Conservation (phyloP, 2,113 vertebrate species). For the Hoplias malabaricus region DNA sequence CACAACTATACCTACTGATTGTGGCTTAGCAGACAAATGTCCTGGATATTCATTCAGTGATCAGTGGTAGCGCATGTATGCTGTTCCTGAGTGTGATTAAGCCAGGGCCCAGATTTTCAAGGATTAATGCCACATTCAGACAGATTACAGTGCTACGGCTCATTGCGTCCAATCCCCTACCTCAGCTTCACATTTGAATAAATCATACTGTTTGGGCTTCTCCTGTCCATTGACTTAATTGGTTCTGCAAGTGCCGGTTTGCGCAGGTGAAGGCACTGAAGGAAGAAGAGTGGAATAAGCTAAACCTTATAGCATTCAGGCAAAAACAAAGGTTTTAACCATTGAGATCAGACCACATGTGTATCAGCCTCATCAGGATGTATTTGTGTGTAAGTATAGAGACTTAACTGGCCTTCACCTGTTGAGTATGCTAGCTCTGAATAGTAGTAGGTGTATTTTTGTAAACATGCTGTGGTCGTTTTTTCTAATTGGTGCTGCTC, state of each 20-base stretch:
- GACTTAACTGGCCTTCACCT: background rate
- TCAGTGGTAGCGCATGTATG: slow-evolving; percentile 6
- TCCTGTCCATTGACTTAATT: slow-evolving; percentile 21
- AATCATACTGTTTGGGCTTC: background rate
- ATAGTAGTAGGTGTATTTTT: background rate
- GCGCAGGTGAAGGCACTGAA: background rate
- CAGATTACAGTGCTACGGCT: slow-evolving; percentile 24
- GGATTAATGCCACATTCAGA: slow-evolving; percentile 38
- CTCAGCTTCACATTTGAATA: background rate
- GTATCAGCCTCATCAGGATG: background rate
- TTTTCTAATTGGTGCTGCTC: slow-evolving; percentile 17
- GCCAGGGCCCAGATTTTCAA: slow-evolving; percentile 17
- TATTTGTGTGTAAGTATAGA: background rate
- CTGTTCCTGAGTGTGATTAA: slow-evolving; percentile 25
- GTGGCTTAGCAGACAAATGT: background rate
- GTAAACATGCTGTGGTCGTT: background rate
- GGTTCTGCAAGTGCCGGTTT: background rate
- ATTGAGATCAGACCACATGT: background rate
- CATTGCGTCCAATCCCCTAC: background rate
- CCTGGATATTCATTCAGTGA: background rate
- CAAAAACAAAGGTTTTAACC: slow-evolving; percentile 7
- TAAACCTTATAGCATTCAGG: background rate
- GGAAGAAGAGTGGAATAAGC: background rate
- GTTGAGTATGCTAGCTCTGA: background rate
- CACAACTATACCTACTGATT: background rate